A percentile compares a stretch with the other conserved stretches of the same genome.
Evolutionary conservation across 2,888 invertebrate genomes (phyloP).

Genomic region (Nephrotoma flavescens): DNA sequence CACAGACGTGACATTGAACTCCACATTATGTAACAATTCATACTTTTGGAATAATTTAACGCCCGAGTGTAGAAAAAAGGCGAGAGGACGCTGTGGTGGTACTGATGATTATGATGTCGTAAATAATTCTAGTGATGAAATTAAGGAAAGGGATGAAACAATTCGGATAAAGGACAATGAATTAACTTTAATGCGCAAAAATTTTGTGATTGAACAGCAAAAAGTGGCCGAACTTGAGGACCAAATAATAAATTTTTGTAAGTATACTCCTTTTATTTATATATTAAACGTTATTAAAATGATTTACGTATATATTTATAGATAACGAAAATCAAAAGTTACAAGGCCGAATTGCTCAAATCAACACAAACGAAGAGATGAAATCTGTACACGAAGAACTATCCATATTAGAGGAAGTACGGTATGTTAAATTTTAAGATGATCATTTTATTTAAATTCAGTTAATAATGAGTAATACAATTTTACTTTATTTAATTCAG

Average conservation of each 20-base stretch:
- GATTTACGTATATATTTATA: slow-evolving; percentile 7
- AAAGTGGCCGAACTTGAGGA: slow-evolving; percentile 61
- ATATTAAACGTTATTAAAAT: background rate
- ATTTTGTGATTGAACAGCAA: slow-evolving; percentile 52
- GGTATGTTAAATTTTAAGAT: slow-evolving; percentile 35
- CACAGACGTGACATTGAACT: background rate
- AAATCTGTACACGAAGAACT: slow-evolving; percentile 74
- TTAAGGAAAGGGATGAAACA: background rate
- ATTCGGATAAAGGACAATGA: background rate
- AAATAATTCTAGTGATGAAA: slow-evolving; percentile 8
- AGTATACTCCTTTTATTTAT: slow-evolving; percentile 10
- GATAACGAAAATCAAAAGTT: slow-evolving; percentile 31
- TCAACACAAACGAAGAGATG: slow-evolving; percentile 52
- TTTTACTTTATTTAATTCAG: slow-evolving; percentile 27
- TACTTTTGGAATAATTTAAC: background rate
- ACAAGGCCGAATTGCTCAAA: slow-evolving; percentile 27
- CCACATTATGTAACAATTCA: background rate
- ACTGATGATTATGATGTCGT: slow-evolving; percentile 6
- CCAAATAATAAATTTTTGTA: slow-evolving; percentile 46
- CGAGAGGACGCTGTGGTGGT: slow-evolving; percentile 3
- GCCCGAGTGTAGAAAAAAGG: background rate
- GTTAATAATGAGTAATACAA: background rate
- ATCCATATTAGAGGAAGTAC: slow-evolving; percentile 69
- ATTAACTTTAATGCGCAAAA: background rate
- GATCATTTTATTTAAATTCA: background rate